phyloP scores from a whole-genome alignment of 2,888 invertebrate species.

The Stegana nigrithorax region DNA sequence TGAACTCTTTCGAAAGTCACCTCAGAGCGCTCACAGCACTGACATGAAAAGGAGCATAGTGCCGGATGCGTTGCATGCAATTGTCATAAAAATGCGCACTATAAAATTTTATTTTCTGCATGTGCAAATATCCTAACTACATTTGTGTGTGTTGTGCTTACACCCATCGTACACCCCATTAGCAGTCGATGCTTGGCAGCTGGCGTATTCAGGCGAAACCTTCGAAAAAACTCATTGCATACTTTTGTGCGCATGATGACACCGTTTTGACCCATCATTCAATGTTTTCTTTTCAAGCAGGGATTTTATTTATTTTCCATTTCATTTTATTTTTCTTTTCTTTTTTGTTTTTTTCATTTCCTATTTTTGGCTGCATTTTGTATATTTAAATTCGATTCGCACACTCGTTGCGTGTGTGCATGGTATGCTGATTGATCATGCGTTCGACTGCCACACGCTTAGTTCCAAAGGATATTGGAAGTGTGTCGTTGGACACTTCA shows the following conservation, averaged over 20 bases:
- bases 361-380: too few relatives aligned
- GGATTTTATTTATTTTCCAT: background rate
- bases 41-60: too few relatives aligned
- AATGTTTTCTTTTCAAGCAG: background rate
- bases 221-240: background rate
- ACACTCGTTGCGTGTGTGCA: too few relatives aligned
- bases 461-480: too few relatives aligned
- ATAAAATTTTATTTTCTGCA: constrained; percentile 3
- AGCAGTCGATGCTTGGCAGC: too few relatives aligned
- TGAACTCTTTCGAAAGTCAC: too few relatives aligned
- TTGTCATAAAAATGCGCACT: constrained; percentile 3
- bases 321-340: background rate
- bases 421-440: too few relatives aligned
- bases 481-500: too few relatives aligned
- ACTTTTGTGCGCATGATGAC: background rate
- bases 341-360: background rate
- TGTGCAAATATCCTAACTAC: background rate
- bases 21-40: too few relatives aligned
- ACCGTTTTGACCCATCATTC: background rate
- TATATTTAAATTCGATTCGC: too few relatives aligned
- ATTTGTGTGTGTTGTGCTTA: background rate
- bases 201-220: background rate
- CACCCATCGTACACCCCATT: background rate
- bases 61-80: too few relatives aligned
- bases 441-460: too few relatives aligned